Conservation (phyloP, 2,113 vertebrate species). For the Osmerus eperlanus region DNA sequence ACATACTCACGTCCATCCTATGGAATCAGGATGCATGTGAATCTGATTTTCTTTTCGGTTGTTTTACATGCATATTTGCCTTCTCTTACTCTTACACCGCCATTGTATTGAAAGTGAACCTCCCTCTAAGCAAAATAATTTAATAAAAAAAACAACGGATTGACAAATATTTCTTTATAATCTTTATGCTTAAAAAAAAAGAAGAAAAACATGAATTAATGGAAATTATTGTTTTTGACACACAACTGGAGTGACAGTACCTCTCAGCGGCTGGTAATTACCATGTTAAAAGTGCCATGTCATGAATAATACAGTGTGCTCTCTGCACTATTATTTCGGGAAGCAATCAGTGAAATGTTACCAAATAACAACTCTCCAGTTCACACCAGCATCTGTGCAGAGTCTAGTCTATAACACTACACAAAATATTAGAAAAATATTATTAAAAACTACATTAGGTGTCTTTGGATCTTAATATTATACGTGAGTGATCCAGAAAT, state of each 20-base stretch:
- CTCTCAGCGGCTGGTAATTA: slow-evolving; percentile 70
- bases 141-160: neutral
- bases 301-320: slow-evolving; percentile 76
- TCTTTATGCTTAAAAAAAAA: neutral
- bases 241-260: slow-evolving; percentile 55
- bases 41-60: slow-evolving; percentile 30
- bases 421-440: neutral
- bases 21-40: slow-evolving; percentile 81
- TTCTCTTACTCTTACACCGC: slow-evolving; percentile 44
- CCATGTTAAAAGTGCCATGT: slow-evolving; percentile 66
- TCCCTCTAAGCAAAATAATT: slow-evolving; percentile 67
- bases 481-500: too few relatives aligned
- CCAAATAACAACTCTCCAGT: slow-evolving; percentile 71
- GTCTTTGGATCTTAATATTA: too few relatives aligned
- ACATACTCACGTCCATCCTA: slow-evolving; percentile 80
- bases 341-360: slow-evolving; percentile 75
- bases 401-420: slow-evolving; percentile 41
- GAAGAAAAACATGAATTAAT: slow-evolving; percentile 56
- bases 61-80: slow-evolving; percentile 86
- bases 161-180: neutral
- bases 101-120: slow-evolving; percentile 80
- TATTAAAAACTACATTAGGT: neutral
- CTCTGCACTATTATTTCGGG: slow-evolving; percentile 68
- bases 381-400: slow-evolving; percentile 62
- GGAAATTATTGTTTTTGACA: slow-evolving; percentile 61